phyloP scores from a whole-genome alignment of 1,140 invertebrate species.

The Asobara japonica region DNA sequence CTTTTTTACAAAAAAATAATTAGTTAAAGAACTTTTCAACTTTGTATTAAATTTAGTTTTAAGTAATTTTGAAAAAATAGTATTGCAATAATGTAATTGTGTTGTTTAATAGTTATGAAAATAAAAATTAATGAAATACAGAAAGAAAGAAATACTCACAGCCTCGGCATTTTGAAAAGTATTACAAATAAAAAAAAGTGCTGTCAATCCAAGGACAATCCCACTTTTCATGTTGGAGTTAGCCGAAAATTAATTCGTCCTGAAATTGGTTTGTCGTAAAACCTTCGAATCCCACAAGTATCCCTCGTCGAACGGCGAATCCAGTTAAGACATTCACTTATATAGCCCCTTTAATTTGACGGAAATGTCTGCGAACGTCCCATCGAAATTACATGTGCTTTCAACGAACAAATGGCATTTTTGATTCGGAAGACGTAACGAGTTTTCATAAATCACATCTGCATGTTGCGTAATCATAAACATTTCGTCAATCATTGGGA shows the following conservation, averaged over 20 bases:
- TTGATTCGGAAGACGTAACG: background rate
- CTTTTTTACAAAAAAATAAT: background rate
- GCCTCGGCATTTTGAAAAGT: slow-evolving; percentile 1
- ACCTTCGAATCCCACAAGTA: background rate
- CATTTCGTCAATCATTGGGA: too few species aligned
- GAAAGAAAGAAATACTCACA: slow-evolving; percentile 5
- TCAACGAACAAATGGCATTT: background rate
- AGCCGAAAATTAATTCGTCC: background rate
- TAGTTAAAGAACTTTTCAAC: too few species aligned
- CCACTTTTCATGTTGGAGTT: background rate
- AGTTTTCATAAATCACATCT: background rate
- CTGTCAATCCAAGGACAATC: background rate
- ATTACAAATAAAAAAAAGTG: background rate
- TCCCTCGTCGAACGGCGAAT: background rate
- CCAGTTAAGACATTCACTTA: background rate
- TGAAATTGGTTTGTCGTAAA: background rate
- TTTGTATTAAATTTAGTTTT: too few species aligned
- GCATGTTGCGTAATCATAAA: background rate
- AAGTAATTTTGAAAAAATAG: too few species aligned
- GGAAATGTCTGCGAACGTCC: background rate
- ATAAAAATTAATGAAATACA: background rate
- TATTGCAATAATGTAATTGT: background rate
- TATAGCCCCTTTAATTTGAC: background rate
- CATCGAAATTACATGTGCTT: background rate
- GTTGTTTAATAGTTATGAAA: background rate